Evolutionary conservation across 92 coral and sea anemone species (phyloP), one percentile per base, ranked within the genome.

Genomic region (Actinernus sp.): DNA sequence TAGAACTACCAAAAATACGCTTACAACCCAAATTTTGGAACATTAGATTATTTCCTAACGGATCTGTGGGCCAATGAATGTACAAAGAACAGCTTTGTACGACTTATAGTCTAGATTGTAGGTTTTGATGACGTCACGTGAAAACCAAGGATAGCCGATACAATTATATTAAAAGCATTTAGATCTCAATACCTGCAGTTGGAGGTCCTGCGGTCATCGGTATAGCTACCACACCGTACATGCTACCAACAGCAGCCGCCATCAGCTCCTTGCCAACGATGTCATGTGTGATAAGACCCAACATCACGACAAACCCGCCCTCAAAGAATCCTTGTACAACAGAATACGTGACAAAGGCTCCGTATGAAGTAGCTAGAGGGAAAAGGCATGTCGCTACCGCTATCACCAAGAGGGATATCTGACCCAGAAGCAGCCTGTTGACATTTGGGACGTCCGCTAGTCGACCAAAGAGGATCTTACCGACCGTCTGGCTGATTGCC

Each of bases 111-210:
- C n/a, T n/a, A n/a, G n/a, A n/a, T n/a, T n/a, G n/a, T n/a, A n/a
- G n/a, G n/a, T n/a, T n/a, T n/a, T n/a, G n/a, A n/a, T n/a, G n/a
- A n/a, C n/a, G n/a, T n/a, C n/a, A n/a, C n/a, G n/a, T n/a, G n/a
- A n/a, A n/a, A n/a, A n/a, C n/a, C n/a, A n/a, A n/a, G n/a, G n/a
- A n/a, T n/a, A n/a, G n/a, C n/a, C n/a, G n/a, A n/a, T n/a, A n/a
- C n/a, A n/a, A n/a, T n/a, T n/a, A n/a, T n/a, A n/a, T n/a, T n/a
- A n/a, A n/a, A n/a, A n/a, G n/a, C n/a, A n/a, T n/a, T n/a, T n/a
- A n/a, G n/a, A n/a, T n/a, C n/a, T n/a, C n/a, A n/a, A 19, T 74
- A 90, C 98, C 98, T 74, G 98, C 98, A 59, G 86, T 85, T 3
- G 98, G 98, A 26, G 97, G 91, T 44, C 97, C 97, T 28, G 73